A percentile compares a stretch with the other conserved stretches of the same genome.
phyloP scores from a whole-genome alignment of 2,113 vertebrate species.

The Rhabdomys dilectus region DNA sequence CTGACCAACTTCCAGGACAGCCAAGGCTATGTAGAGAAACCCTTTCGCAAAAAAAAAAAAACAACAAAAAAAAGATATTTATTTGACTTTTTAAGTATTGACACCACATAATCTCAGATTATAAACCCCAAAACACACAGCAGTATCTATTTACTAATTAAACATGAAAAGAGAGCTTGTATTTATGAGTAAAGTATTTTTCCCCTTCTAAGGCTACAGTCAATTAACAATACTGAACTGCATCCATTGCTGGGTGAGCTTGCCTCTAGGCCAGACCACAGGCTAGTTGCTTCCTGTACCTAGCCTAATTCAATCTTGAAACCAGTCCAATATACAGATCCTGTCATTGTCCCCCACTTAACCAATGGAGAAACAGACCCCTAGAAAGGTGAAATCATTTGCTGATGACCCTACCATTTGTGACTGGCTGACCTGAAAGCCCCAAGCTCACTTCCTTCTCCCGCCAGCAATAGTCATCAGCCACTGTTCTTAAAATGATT shows the following conservation, averaged over 20 bases:
- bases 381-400: conserved; percentile 8
- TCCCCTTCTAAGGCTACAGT: background rate
- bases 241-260: background rate
- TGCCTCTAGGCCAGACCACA: background rate
- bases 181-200: background rate
- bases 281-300: background rate
- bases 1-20: background rate
- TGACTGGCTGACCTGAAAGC: background rate
- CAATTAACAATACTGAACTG: background rate
- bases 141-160: conserved; percentile 41
- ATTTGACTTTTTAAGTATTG: conserved; percentile 34
- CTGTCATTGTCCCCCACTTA: conserved; percentile 5
- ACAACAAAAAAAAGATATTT: background rate
- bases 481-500: conserved; percentile 45
- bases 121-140: background rate
- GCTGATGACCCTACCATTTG: background rate
- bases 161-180: conserved; percentile 3
- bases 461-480: background rate
- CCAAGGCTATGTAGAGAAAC: background rate
- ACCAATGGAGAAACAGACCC: conserved; percentile 11
- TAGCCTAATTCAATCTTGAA: conserved; percentile 26
- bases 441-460: background rate
- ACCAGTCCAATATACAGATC: conserved; percentile 27
- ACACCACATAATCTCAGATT: background rate
- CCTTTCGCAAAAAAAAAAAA: background rate